These are phyloP conservation scores for Genyomyrus donnyi DNA, from an alignment of 2,113 vertebrate species.

Conservation along the genomic window DNA sequence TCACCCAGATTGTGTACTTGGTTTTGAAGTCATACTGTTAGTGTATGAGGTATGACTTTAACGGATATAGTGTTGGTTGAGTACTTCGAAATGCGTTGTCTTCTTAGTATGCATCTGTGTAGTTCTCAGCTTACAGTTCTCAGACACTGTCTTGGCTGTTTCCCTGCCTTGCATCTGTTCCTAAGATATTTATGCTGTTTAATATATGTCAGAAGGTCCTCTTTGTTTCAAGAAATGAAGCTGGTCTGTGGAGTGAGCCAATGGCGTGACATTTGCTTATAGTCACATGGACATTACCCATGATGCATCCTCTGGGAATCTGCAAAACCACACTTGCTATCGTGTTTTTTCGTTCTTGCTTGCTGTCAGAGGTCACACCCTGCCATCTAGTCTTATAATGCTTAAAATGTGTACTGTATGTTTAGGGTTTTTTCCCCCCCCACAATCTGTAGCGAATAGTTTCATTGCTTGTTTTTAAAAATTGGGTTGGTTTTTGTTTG, in stretches of 20 bases:
- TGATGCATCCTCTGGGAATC: neutral
- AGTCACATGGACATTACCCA: neutral
- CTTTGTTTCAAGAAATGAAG: neutral
- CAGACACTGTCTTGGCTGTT: neutral
- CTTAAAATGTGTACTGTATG: neutral
- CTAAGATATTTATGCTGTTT: neutral
- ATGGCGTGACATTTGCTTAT: neutral
- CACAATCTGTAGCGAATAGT: neutral
- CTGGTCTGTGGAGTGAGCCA: neutral
- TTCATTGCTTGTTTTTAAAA: neutral
- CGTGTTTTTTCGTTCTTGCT: neutral
- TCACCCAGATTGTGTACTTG: neutral
- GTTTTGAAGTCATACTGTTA: neutral
- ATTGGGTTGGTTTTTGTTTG: slow-evolving; percentile 2
- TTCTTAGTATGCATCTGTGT: neutral
- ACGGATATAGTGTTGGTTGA: neutral
- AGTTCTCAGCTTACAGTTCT: neutral
- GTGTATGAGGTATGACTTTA: neutral
- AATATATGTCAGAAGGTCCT: neutral
- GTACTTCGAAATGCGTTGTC: neutral
- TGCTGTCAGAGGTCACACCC: neutral
- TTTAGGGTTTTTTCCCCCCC: neutral
- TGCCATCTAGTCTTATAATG: neutral
- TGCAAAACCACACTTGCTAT: neutral
- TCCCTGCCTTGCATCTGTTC: neutral